These are phyloP conservation scores for Typhlichthys eigenmanni DNA, from an alignment of 2,797 vertebrate species.

Conservation along the genomic window DNA sequence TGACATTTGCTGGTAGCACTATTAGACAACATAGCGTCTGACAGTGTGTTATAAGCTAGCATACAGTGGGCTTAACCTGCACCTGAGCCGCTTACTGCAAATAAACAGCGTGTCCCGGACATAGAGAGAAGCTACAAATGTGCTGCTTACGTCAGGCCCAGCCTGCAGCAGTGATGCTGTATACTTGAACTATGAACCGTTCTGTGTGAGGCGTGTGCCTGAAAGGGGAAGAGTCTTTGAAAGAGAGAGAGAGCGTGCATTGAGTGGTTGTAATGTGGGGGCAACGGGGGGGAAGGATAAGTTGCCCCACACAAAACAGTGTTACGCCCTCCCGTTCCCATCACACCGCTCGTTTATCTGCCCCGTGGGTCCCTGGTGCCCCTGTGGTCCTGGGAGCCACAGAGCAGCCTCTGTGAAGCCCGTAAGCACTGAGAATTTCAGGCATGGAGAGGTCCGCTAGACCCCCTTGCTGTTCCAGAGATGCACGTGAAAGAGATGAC, in stretches of 20 bases:
- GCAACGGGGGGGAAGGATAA: conserved; percentile 35
- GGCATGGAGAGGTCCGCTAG: conserved; percentile 20
- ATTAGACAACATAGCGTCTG: no score
- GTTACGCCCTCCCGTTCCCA: conserved; percentile 59
- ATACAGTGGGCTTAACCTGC: no score
- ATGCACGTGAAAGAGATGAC: background rate
- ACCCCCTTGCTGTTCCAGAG: background rate
- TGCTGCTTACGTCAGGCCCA: conserved; percentile 59
- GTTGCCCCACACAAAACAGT: conserved; percentile 62
- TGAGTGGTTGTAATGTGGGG: conserved; percentile 38
- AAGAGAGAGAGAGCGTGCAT: conserved; percentile 14
- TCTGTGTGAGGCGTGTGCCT: conserved; percentile 53
- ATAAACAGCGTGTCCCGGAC: no score
- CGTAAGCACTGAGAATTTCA: conserved; percentile 23
- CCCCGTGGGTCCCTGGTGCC: conserved; percentile 60
- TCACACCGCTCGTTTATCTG: conserved; percentile 72
- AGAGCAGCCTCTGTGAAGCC: conserved; percentile 71
- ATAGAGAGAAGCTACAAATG: conserved; percentile 60
- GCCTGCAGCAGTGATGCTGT: conserved; percentile 57
- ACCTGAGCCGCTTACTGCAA: no score
- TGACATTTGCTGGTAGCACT: no score
- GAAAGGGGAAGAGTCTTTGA: conserved; percentile 53
- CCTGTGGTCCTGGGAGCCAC: conserved; percentile 62
- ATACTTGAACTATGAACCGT: conserved; percentile 79
- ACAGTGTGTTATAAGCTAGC: no score